Percentiles rank a stretch among this genome's conserved stretches.
These are phyloP conservation scores for Pollicipes pollicipes DNA, from an alignment of 1,140 invertebrate genomes.

Conservation along the genomic window DNA sequence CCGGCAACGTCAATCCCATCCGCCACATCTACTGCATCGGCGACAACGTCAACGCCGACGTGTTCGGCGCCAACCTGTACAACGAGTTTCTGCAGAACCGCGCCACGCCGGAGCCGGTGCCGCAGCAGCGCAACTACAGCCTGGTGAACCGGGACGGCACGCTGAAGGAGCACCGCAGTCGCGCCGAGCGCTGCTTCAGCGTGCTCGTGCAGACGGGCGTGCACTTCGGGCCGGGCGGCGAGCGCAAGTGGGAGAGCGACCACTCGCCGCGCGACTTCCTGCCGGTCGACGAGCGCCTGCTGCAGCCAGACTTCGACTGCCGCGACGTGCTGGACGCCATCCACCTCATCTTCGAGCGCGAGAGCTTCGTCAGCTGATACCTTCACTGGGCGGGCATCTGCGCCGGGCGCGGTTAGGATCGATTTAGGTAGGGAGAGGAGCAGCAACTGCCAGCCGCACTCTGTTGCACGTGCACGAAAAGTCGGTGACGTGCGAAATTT, in stretches of 20 bases:
- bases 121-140: neutral
- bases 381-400: too few relatives aligned
- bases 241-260: constrained; percentile 21
- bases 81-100: constrained; percentile 36
- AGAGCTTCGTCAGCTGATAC: constrained; percentile 26
- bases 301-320: constrained; percentile 31
- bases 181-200: constrained; percentile 20
- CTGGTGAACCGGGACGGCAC: neutral
- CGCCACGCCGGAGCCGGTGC: neutral
- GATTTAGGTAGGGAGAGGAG: too few relatives aligned
- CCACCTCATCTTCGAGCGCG: constrained; percentile 32
- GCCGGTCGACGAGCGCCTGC: constrained; percentile 32
- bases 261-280: constrained; percentile 32
- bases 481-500: too few relatives aligned
- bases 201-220: constrained; percentile 28
- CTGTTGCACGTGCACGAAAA: too few relatives aligned
- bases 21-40: constrained; percentile 27
- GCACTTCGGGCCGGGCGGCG: constrained; percentile 23
- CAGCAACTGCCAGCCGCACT: too few relatives aligned
- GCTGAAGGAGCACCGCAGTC: constrained; percentile 17
- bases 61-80: constrained; percentile 54
- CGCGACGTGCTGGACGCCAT: constrained; percentile 36
- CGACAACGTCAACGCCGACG: constrained; percentile 50
- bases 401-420: too few relatives aligned
- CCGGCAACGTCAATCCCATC: constrained; percentile 22